Percentiles rank a stretch among this genome's conserved stretches.
These are phyloP conservation scores for Pluvialis apricaria DNA, from an alignment of 2,113 vertebrate species.

Conservation along the genomic window DNA sequence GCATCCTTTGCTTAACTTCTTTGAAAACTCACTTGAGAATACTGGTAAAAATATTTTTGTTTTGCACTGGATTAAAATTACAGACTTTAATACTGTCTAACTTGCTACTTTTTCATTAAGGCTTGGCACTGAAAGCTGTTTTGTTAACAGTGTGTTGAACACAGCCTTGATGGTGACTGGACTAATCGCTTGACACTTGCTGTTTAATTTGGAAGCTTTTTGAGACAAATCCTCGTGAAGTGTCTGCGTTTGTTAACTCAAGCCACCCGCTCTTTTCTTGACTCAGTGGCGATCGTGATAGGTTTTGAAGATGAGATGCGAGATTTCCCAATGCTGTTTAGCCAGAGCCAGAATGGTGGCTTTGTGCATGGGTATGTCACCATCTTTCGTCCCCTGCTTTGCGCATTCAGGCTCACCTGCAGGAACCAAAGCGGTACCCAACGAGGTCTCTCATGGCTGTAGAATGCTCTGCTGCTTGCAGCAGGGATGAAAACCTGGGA, in stretches of 20 bases:
- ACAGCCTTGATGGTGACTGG: not conserved
- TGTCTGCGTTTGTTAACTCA: not conserved
- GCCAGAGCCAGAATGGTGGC: not conserved
- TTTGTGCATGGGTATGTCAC: not conserved
- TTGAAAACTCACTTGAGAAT: not conserved
- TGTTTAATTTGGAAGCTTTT: not conserved
- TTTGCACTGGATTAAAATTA: not conserved
- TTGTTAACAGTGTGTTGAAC: not conserved
- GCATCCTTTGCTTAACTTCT: not conserved
- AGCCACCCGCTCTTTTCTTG: not conserved
- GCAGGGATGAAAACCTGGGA: fast-evolving
- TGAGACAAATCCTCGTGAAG: not conserved
- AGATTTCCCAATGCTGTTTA: fast-evolving
- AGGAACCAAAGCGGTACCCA: fast-evolving
- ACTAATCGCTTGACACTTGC: not conserved
- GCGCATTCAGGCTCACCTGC: fast-evolving
- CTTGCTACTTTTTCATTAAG: not conserved
- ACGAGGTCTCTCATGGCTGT: fast-evolving
- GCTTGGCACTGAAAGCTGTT: not conserved
- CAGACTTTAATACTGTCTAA: not conserved
- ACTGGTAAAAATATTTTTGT: not conserved
- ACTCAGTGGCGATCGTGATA: fast-evolving
- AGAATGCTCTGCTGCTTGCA: not conserved
- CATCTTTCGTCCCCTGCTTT: fast-evolving
- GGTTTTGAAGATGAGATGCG: not conserved